Base-by-base conservation (phyloP, 2,113 vertebrate species). In the Pampusana beccarii region DNA sequence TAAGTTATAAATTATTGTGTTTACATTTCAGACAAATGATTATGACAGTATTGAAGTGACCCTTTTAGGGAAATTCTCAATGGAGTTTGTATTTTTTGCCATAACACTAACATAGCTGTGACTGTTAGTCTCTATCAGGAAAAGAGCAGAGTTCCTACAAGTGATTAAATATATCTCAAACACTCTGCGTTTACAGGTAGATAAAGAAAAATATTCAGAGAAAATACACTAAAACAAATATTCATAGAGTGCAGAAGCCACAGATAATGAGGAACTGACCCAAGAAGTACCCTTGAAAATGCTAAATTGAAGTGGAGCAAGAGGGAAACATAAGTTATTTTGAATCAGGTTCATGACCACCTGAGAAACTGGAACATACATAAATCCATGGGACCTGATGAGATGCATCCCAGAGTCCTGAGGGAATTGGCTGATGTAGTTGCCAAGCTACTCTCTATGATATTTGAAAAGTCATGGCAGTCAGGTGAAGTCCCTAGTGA, bases 181-280 rank as follows among this genome's bases (percentile, higher is more conserved):
- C 13, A 66, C 25, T 86, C n/a, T 50, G 9, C 73, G 53, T 51
- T 77, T 64, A 60, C 61, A 62, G 72, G 54, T 86, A 95, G 60
- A 25, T 90, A 70, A 90, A 92, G 75, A 98, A n/a, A n/a, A 96
- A 90, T 90, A 91, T n/a, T 94, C 61, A 94, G 80, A 90, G 51
- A 92, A 94, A 87, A 95, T 31, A 23, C 51, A 79, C n/a, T 70
- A 24, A 90, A 91, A 51, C 15, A 84, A 96, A 38, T 95, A 82
- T 66, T 86, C 54, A 31, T 33, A 82, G 36, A 92, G 34, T 91
- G 42, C 24, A 75, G 64, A 95, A 57, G 92, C 50, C 46, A 85
- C 38, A 77, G 70, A 77, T 81, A 67, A 60, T 67, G 75, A 96
- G 65, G 72, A 95, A 75, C 60, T 90, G 61, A 34, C 46, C 18